Evolutionary conservation across 2,888 invertebrate species (phyloP).

Genomic region (Sarcophaga subvicina): DNA sequence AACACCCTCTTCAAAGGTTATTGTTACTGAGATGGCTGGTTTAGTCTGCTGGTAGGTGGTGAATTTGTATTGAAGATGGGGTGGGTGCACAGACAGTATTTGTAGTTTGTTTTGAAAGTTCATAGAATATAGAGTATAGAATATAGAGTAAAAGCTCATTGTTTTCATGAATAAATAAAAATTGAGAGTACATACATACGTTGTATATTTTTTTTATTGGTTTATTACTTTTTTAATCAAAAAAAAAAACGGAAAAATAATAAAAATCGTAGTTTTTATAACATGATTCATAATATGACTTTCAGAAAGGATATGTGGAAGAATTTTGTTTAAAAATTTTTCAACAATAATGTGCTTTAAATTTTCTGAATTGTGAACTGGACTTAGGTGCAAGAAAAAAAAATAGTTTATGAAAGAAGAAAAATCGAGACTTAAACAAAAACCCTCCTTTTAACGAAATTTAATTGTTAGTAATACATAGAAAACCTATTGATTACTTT

Average conservation of each 20-base stretch:
- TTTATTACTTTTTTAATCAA: not conserved
- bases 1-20: conserved; percentile 29
- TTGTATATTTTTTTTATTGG: not conserved
- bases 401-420: too few species aligned
- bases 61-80: conserved; percentile 19
- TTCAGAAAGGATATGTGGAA: too few species aligned
- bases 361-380: too few species aligned
- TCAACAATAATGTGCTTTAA: too few species aligned
- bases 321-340: too few species aligned
- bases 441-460: too few species aligned
- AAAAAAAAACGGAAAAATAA: not conserved
- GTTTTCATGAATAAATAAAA: conserved; percentile 52
- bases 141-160: conserved; percentile 50
- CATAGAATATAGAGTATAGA: not conserved
- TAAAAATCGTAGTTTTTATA: too few species aligned
- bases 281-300: too few species aligned
- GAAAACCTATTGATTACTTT: too few species aligned
- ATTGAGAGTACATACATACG: conserved; percentile 12
- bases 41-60: conserved; percentile 26
- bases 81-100: not conserved
- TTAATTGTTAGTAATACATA: too few species aligned
- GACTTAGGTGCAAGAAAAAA: too few species aligned
- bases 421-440: too few species aligned
- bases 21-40: not conserved
- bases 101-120: conserved; percentile 1